Conservation (phyloP, 2,797 vertebrate species). For the Notolabrus celidotus region DNA sequence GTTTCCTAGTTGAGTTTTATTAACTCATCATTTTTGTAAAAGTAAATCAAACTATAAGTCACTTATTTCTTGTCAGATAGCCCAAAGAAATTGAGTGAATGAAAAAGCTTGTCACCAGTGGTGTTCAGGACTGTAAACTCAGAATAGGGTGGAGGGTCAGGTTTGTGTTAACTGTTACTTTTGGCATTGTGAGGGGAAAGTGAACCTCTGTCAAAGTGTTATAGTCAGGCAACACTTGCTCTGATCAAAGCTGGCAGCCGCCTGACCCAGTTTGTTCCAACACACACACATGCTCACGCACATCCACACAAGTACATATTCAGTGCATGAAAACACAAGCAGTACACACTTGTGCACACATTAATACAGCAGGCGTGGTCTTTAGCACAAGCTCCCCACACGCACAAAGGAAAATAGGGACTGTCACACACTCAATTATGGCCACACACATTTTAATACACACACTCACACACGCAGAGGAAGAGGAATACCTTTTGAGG, state of each 20-base stretch:
- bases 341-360: slow-evolving; percentile 1
- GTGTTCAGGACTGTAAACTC: slow-evolving; percentile 21
- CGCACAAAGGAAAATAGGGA: slow-evolving; percentile 9
- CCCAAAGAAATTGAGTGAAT: background rate
- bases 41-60: too few relatives aligned
- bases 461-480: background rate
- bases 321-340: slow-evolving; percentile 3
- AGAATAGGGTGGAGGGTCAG: slow-evolving; percentile 43
- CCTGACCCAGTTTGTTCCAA: slow-evolving; percentile 33
- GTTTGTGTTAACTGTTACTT: slow-evolving; percentile 60
- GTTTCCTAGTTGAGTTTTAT: background rate
- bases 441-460: slow-evolving; percentile 19
- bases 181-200: slow-evolving; percentile 53
- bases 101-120: background rate
- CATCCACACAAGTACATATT: background rate
- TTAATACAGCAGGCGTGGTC: slow-evolving; percentile 1
- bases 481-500: slow-evolving; percentile 45
- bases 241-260: slow-evolving; percentile 63
- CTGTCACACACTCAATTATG: slow-evolving; percentile 19
- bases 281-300: background rate
- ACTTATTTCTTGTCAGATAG: too few relatives aligned
- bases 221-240: slow-evolving; percentile 51
- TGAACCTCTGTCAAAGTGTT: slow-evolving; percentile 65
- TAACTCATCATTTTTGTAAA: too few relatives aligned
- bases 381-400: slow-evolving; percentile 9